These are phyloP conservation scores for Cecidostiba fungosa DNA, from an alignment of 2,888 invertebrate species.

Conservation along the genomic window DNA sequence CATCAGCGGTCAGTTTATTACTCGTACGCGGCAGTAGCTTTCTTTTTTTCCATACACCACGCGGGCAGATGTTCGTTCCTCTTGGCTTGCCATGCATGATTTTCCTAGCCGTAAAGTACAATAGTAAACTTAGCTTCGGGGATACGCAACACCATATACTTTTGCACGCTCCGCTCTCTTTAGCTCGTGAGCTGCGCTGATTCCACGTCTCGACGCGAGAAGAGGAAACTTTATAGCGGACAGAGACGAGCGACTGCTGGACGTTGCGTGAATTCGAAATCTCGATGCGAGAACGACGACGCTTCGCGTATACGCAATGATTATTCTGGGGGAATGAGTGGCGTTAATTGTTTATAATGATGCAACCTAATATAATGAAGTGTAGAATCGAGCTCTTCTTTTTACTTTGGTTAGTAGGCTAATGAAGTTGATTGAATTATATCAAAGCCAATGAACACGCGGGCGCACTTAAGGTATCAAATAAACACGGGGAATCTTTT, in stretches of 20 bases:
- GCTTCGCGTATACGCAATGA: neutral
- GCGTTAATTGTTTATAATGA: too few species aligned
- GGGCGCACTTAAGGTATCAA: too few species aligned
- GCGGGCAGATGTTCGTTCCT: slow-evolving; percentile 63
- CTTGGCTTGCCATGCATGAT: slow-evolving; percentile 71
- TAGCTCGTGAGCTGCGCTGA: slow-evolving; percentile 18
- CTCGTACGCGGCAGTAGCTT: neutral
- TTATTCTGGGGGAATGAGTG: neutral
- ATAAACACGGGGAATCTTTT: too few species aligned
- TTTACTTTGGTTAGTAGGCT: too few species aligned
- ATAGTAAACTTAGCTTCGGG: slow-evolving; percentile 64
- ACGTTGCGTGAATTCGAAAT: slow-evolving; percentile 21
- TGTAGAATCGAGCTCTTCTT: too few species aligned
- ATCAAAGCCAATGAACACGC: too few species aligned
- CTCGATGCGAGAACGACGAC: neutral
- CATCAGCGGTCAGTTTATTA: slow-evolving; percentile 20
- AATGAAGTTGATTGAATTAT: too few species aligned
- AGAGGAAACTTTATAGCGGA: slow-evolving; percentile 33
- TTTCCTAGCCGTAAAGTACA: slow-evolving; percentile 67
- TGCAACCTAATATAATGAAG: too few species aligned
- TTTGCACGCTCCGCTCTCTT: slow-evolving; percentile 41
- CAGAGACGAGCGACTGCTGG: slow-evolving; percentile 10
- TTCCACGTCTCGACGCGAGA: neutral
- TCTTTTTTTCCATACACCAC: neutral
- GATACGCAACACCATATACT: slow-evolving; percentile 63